Evolutionary conservation across 2,113 vertebrate species (phyloP).

Genomic region (Trochalopteron elliotii): DNA sequence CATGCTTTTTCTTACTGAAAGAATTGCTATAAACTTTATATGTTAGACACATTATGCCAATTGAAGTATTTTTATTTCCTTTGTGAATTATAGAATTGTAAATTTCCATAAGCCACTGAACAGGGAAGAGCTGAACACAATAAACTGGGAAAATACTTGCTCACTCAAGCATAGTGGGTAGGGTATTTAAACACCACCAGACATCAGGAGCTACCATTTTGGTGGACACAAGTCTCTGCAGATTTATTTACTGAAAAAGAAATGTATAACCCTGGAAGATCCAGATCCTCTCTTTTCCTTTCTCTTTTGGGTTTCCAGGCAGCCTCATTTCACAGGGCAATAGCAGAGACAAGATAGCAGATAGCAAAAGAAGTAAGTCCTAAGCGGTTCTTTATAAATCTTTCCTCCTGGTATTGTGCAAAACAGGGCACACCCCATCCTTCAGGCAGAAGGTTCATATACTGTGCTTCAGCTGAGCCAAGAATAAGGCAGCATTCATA

Average conservation of each 20-base stretch:
- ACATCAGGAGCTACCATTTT: background rate
- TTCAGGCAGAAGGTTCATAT: background rate
- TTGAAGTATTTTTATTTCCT: slow-evolving; percentile 29
- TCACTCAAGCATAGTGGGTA: background rate
- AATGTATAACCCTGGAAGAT: background rate
- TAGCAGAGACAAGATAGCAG: background rate
- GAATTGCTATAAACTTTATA: background rate
- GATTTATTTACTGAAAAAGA: background rate
- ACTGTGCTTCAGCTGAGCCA: background rate
- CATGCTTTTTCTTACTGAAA: slow-evolving; percentile 14
- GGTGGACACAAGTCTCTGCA: background rate
- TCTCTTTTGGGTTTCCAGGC: background rate
- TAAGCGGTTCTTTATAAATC: background rate
- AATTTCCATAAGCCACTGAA: background rate
- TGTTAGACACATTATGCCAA: background rate
- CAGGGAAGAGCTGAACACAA: background rate
- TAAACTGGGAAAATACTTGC: background rate
- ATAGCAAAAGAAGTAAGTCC: background rate
- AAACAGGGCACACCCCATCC: background rate
- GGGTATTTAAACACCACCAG: background rate
- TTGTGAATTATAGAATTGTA: background rate
- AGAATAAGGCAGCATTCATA: background rate
- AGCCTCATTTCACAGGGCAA: background rate
- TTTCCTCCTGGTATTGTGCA: background rate
- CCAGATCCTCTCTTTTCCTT: background rate